Base-by-base conservation (phyloP, 2,888 invertebrate genomes). In the Tiliacea citrago region DNA sequence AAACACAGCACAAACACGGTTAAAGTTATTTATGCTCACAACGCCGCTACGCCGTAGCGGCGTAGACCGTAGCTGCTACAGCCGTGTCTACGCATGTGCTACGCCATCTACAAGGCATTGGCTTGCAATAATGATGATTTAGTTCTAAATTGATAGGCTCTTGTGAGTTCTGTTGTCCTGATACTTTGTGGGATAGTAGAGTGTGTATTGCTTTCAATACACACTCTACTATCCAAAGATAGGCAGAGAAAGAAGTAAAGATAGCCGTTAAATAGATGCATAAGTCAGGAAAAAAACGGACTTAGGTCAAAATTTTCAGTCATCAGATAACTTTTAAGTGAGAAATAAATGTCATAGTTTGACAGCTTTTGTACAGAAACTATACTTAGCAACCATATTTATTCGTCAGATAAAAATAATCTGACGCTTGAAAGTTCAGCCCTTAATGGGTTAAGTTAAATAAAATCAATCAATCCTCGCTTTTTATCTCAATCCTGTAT, bases 81-180 rank as follows among this genome's bases (percentile, higher is more conserved):
- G 58, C 57, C 81, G 60, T 88, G 86, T 86, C 86, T 86, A 86
- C 86, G 84, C 86, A 86, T 86, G 81, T 86, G 86, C 88, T 86
- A 88, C 86, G 86, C 76, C 63, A 68, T 79, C 83, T 86, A 86
- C 88, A 82, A 86, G 88, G 84, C 69, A 61, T 24, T 69, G 75
- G 74, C 69, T 58, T 77, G 73, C 73, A 71, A 71, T 78, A 76
- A 81, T 81, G 21, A 81, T 80, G 68, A 75, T 51, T 60, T 74
- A 79, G 51, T 53, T 42, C 47, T 12, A 53, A 66, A 73, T 67
- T 79, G 71, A 80, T 75, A 58, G 45, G 81, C 84, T 84, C 70
- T 53, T 83, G 57, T 35, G 60, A n/a, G 47, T 29, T 24, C 55
- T 75, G 75, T n/a, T 13, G 1, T n/a, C 70, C 68, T 82, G 61